Percentiles rank a stretch among this genome's conserved stretches.
Evolutionary conservation across 2,797 vertebrate species (phyloP).

Genomic region (Hipposideros larvatus): DNA sequence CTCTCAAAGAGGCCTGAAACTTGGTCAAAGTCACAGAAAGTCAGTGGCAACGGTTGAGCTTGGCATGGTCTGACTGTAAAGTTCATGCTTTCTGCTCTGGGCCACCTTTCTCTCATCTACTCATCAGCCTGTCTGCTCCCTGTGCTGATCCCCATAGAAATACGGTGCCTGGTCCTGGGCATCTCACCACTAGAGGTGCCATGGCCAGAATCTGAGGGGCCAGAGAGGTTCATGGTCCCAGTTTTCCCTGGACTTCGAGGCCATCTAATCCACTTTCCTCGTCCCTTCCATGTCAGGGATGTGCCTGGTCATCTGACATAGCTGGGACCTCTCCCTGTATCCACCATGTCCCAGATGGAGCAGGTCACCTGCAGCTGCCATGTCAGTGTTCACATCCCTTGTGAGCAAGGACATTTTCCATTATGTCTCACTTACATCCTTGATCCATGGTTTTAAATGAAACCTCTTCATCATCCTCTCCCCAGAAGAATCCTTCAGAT

Average conservation of each 20-base stretch:
- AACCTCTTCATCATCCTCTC: not conserved
- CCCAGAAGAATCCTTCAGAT: not conserved
- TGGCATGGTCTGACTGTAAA: rapidly evolving
- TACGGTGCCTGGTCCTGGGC: not conserved
- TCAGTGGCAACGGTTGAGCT: not conserved
- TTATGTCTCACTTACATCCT: not conserved
- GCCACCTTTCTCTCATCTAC: too few relatives aligned
- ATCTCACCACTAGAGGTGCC: not conserved
- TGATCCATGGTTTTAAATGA: not conserved
- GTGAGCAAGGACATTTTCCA: not conserved
- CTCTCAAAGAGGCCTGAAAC: not conserved
- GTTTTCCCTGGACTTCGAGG: not conserved
- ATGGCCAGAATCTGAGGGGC: not conserved
- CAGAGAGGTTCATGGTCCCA: not conserved
- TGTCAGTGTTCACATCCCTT: not conserved
- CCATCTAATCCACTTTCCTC: too few relatives aligned
- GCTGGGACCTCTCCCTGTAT: not conserved
- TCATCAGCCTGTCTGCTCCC: too few relatives aligned
- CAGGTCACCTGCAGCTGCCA: not conserved
- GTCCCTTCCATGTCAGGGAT: not conserved
- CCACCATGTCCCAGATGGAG: not conserved
- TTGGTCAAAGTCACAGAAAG: not conserved
- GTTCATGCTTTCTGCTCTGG: not conserved
- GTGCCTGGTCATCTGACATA: not conserved
- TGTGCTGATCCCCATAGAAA: not conserved